Evolutionary conservation across 2,888 invertebrate genomes (phyloP).

Genomic region (Hofmannophila pseudospretella): DNA sequence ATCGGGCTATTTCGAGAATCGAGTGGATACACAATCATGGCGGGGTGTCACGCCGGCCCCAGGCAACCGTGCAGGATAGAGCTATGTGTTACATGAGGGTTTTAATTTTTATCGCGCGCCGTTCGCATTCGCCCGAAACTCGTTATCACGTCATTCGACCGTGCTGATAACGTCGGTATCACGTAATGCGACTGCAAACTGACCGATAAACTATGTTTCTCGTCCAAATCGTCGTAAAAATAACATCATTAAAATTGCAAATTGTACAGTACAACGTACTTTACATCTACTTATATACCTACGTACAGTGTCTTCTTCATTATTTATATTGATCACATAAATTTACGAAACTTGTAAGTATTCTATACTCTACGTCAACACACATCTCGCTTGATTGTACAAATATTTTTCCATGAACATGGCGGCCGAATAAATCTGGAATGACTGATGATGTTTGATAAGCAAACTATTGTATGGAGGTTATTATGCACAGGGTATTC

Average conservation of each 20-base stretch:
- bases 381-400: not conserved
- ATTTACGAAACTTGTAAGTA: not conserved
- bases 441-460: slow-evolving; percentile 10
- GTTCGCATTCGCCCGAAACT: slow-evolving; percentile 41
- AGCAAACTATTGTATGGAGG: slow-evolving; percentile 5
- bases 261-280: too few species aligned
- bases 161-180: slow-evolving; percentile 52
- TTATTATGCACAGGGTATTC: slow-evolving; percentile 3
- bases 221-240: slow-evolving; percentile 18
- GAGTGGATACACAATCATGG: not conserved
- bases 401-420: not conserved
- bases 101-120: slow-evolving; percentile 57
- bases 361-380: not conserved
- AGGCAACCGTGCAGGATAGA: slow-evolving; percentile 7
- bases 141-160: slow-evolving; percentile 58
- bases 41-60: not conserved
- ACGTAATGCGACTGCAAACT: slow-evolving; percentile 45
- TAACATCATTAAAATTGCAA: not conserved
- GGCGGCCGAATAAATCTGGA: slow-evolving; percentile 1
- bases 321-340: not conserved
- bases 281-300: too few species aligned
- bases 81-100: slow-evolving; percentile 47
- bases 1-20: not conserved
- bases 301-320: too few species aligned
- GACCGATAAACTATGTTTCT: slow-evolving; percentile 37